Conservation (phyloP, 2,797 vertebrate species). For the Oreortyx pictus region DNA sequence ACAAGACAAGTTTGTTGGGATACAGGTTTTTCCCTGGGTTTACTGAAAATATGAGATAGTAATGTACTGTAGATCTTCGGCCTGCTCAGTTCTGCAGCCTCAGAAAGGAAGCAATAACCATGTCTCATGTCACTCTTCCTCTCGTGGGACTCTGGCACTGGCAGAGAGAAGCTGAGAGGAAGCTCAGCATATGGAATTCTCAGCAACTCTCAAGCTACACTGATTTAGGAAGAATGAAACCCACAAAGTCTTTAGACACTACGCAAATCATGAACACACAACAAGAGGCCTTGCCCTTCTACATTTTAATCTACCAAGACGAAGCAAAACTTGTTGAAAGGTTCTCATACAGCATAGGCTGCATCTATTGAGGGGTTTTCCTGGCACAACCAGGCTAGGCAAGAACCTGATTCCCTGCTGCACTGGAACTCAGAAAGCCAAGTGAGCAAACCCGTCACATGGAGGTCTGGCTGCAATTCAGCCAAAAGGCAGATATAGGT, state of each 20-base stretch:
- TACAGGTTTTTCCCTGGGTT: neutral
- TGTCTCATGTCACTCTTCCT: neutral
- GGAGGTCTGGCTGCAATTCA: neutral
- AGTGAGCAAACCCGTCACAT: neutral
- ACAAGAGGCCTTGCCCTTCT: neutral
- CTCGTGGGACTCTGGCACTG: neutral
- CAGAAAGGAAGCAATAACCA: neutral
- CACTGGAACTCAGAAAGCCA: neutral
- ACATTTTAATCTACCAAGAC: neutral
- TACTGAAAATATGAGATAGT: neutral
- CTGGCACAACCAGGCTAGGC: neutral
- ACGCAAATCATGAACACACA: neutral
- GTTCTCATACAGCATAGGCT: neutral
- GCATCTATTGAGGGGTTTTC: neutral
- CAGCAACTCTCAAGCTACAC: neutral
- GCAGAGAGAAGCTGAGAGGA: neutral
- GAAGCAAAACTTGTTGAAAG: neutral
- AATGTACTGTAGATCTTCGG: accelerated
- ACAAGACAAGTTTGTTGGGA: neutral
- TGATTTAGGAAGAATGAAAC: neutral
- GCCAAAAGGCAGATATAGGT: neutral
- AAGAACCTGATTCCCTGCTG: accelerated
- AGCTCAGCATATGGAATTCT: neutral
- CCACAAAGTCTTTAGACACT: neutral
- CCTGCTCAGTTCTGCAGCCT: neutral